Percentiles rank a stretch among this genome's conserved stretches.
Evolutionary conservation across 2,888 invertebrate genomes (phyloP).

Genomic region (Teleogryllus oceanicus): DNA sequence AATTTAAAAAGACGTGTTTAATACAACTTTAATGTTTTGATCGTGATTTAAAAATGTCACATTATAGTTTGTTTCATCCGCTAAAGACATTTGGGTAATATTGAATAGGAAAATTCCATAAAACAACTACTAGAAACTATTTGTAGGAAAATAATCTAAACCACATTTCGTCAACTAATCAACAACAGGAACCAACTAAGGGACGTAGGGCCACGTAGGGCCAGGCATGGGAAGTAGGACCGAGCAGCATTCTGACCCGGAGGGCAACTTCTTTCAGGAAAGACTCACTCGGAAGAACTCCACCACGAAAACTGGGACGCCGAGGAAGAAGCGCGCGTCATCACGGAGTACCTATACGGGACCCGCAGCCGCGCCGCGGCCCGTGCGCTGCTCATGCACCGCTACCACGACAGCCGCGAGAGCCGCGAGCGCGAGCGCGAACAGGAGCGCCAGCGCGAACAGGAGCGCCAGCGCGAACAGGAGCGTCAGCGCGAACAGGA

Average conservation of each 20-base stretch:
- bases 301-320: constrained; percentile 53
- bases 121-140: no score
- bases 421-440: constrained; percentile 41
- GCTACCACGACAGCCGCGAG: constrained; percentile 21
- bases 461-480: constrained; percentile 52
- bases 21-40: no score
- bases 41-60: no score
- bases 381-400: constrained; percentile 50
- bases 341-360: constrained; percentile 56
- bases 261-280: constrained; percentile 42
- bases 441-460: constrained; percentile 56
- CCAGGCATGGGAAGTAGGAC: neutral
- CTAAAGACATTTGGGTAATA: no score
- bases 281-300: constrained; percentile 46
- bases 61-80: no score
- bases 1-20: no score
- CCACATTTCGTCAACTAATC: no score
- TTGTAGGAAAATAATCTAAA: no score
- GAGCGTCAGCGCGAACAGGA: constrained; percentile 47
- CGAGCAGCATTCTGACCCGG: no score
- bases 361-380: constrained; percentile 53
- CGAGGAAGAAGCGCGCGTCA: constrained; percentile 50
- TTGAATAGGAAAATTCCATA: no score
- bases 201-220: neutral
- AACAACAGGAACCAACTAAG: neutral